Evolutionary conservation across 2,888 invertebrate genomes (phyloP).

Genomic region (Diabrotica balteata): DNA sequence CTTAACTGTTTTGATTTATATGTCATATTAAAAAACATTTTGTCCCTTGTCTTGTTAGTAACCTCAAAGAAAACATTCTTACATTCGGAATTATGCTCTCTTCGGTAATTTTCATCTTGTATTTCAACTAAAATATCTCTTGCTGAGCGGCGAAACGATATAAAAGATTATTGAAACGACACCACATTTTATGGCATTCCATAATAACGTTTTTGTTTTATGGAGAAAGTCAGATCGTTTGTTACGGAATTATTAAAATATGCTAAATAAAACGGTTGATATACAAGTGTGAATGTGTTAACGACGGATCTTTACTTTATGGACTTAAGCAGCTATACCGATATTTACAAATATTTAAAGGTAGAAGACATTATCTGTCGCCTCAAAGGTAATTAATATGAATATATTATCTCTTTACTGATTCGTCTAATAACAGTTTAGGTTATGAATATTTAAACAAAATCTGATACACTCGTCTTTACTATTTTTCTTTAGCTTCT

Average conservation of each 20-base stretch:
- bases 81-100: slow-evolving; percentile 6
- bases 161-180: slow-evolving; percentile 25
- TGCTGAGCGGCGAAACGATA: slow-evolving; percentile 20
- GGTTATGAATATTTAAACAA: no score
- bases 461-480: no score
- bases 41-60: background rate
- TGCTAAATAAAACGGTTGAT: slow-evolving; percentile 13
- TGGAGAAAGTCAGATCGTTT: slow-evolving; percentile 23
- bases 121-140: slow-evolving; percentile 20
- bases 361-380: no score
- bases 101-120: slow-evolving; percentile 13
- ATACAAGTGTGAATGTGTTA: slow-evolving; percentile 15
- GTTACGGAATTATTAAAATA: slow-evolving; percentile 19
- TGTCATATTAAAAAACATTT: slow-evolving; percentile 3
- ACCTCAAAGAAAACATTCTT: slow-evolving; percentile 5
- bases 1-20: slow-evolving; percentile 9
- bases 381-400: no score
- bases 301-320: background rate
- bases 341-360: no score
- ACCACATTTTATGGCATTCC: slow-evolving; percentile 26
- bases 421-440: no score
- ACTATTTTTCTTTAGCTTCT: no score
- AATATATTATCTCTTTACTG: no score
- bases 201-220: slow-evolving; percentile 23
- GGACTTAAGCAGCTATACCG: background rate